Base-by-base conservation (phyloP, 2,888 invertebrate species). In the Phasia obesa region DNA sequence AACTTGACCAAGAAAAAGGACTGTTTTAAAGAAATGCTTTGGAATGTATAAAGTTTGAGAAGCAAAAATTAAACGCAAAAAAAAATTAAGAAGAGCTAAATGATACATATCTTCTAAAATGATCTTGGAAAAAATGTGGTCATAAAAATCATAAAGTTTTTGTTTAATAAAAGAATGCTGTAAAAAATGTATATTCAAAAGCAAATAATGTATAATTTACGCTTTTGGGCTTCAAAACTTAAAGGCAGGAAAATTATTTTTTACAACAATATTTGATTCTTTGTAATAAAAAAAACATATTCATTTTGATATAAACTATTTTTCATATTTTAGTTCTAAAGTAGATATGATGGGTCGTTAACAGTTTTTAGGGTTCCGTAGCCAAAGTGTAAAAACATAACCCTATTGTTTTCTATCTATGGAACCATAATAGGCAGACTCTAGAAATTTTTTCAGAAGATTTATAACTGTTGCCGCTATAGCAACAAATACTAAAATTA, bases 11-110 rank as follows among this genome's bases (percentile, higher is more conserved):
- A 31, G 17, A 17, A 47, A 51, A 38, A 21, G 31, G 17, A 71
- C 25, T 57, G 35, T 53, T 71, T 79, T 67, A 53, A 65, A 71
- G 23, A 83, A 77, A 74, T 83, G 65, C 79, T 25, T 83, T 79
- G 83, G 83, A 79, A 83, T 83, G 65, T 83, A 83, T 83, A 83
- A 79, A 62, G 65, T 83, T 79, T 80, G 74, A 49, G 60, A 67
- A 67, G 42, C 57, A 67, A 69, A 65, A 35, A 60, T 67, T 67
- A 11, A 4, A 13, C 23, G 17, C 17, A 57, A 69, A 51, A 44
- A 59, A 49, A 64, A 27, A 49, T 31, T 53, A 67, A 73, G 21
- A 44, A 38, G 27, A 17, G 4, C 55, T 55, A 75, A 75, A 75
- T 65, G 64, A 75, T 75, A 64, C 51, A 69, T 60, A 81, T 76